Percentiles rank a stretch among this genome's conserved stretches.
These are phyloP conservation scores for Tangara arthus DNA, from an alignment of 2,797 vertebrate species.

Conservation along the genomic window DNA sequence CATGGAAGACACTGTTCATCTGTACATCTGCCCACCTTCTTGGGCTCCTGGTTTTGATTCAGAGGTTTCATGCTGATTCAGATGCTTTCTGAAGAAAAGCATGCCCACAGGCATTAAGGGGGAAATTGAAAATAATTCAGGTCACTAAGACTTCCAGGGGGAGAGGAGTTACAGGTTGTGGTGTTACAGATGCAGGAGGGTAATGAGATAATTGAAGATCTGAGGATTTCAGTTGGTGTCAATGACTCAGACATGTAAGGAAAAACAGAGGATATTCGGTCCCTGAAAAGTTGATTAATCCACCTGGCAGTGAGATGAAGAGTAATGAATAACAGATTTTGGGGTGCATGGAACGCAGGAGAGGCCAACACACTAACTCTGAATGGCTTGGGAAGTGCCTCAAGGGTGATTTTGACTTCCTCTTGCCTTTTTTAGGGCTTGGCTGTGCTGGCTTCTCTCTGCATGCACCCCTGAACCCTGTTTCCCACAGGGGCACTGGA, in stretches of 20 bases:
- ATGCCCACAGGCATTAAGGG: neutral
- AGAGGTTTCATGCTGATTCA: neutral
- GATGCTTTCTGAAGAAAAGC: conserved; percentile 7
- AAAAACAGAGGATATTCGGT: conserved; percentile 17
- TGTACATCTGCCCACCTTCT: neutral
- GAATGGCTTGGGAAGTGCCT: neutral
- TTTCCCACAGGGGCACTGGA: neutral
- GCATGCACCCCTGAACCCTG: too few relatives aligned
- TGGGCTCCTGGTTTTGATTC: neutral
- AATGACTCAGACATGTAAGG: neutral
- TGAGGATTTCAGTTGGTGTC: neutral
- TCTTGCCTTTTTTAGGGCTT: neutral
- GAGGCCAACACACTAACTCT: neutral
- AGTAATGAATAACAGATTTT: conserved; percentile 6
- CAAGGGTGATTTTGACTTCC: neutral
- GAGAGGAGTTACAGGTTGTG: neutral
- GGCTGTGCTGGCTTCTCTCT: neutral
- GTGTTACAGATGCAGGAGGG: neutral
- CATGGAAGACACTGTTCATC: neutral
- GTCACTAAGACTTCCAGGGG: neutral
- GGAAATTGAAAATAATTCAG: conserved; percentile 27
- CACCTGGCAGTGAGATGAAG: conserved; percentile 10
- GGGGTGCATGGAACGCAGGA: neutral
- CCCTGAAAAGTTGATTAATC: conserved; percentile 17
- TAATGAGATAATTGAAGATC: conserved; percentile 19